Base-by-base conservation (phyloP, 2,113 vertebrate genomes). In the Nerophis ophidion region DNA sequence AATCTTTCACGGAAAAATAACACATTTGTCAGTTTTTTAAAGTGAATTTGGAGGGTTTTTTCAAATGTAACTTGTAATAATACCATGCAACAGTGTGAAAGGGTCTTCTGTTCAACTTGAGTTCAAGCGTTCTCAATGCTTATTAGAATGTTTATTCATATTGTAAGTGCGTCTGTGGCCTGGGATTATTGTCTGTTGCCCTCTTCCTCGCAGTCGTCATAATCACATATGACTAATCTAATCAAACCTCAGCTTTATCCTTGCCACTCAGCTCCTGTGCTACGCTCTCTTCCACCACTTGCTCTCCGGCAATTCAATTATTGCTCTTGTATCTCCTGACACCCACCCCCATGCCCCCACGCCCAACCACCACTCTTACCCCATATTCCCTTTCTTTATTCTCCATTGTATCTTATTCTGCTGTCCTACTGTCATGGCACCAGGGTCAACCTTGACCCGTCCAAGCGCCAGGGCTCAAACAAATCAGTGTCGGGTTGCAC, bases 381-480 rank as follows among this genome's bases (percentile, higher is more conserved):
- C 57, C 66, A 8, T 56, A 46, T 61, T 55, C 71, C 68, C 71
- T 80, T 53, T 68, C 58, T 79, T 66, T 77, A 71, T 72, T 76
- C 73, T 61, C 73, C 70, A 80, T 72, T 84, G 75, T 83, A 74
- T 83, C 81, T 81, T 10, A 48, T 72, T 85, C 76, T 81, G 69
- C 73, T 79, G 13, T 61, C 53, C 36, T 56, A 54, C 61, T 66
- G 67, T 80, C 66, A 71, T 79, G 77, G 66, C 71, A 74, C 71
- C 82, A 97, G 95, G 95, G 95, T 96, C 91, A 94, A 94, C 91
- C 93, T 97, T 88, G 95, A 97, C 92, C 93, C 95, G 49, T 95
- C 94, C 91, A 97, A 97, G 91, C 92, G 95, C 81, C 95, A 97
- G 92, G 93, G 92, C 88, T 95, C 94, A 91, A 95, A 96, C 89